phyloP scores from a whole-genome alignment of 2,113 vertebrate genomes.

The Mirza zaza region DNA sequence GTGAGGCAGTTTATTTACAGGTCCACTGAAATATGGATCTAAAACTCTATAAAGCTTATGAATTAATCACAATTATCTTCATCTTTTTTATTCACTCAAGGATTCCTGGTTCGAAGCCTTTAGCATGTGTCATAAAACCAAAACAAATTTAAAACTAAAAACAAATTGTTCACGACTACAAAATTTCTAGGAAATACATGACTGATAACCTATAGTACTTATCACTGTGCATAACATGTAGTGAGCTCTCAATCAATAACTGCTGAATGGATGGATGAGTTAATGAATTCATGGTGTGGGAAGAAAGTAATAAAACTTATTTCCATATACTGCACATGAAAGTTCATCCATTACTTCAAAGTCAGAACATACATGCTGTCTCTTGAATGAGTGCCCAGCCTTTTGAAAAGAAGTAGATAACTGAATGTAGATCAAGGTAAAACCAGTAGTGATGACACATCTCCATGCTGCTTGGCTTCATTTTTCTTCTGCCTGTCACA shows the following conservation, averaged over 20 bases:
- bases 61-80: neutral
- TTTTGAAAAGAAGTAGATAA: conserved; percentile 7
- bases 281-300: neutral
- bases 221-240: neutral
- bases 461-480: conserved; percentile 52
- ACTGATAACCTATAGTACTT: neutral
- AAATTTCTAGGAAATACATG: neutral
- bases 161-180: neutral
- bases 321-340: neutral
- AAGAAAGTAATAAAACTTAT: neutral
- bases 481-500: conserved; percentile 60
- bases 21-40: neutral
- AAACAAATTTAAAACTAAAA: conserved; percentile 36
- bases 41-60: neutral
- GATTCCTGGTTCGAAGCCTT: conserved; percentile 6
- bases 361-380: neutral
- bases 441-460: conserved; percentile 43
- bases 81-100: neutral
- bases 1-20: neutral
- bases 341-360: conserved; percentile 29
- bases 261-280: neutral
- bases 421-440: conserved; percentile 34
- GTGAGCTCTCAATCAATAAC: neutral
- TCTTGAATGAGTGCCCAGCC: neutral
- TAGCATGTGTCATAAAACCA: conserved; percentile 7